Base-by-base conservation (phyloP, 1,140 invertebrate species). In the Frieseomelitta varia region DNA sequence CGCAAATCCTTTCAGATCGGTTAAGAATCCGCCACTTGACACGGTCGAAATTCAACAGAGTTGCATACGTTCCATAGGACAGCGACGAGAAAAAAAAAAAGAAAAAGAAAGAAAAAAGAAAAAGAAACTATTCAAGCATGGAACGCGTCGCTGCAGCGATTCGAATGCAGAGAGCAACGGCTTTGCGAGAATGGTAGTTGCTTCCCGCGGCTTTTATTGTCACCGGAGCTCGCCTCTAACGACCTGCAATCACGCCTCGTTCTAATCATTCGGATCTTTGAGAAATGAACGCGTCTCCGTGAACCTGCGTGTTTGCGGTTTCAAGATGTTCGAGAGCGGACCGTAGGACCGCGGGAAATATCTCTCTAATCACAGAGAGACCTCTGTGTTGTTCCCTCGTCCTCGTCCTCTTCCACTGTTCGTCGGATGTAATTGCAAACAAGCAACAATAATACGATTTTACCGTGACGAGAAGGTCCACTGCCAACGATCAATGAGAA, bases 281-380 rank as follows among this genome's bases (percentile, higher is more conserved):
- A 51, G 61, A 82, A 82, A 55, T 68, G 30, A 76, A 82, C 80
- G 56, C 58, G 80, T 67, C 34, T 63, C 61, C 58, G 56, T n/a
- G 30, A 30, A 82, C 63, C 68, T 82, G 68, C 30, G 73, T 82
- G 76, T 82, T 82, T 73, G 53, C 53, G 58, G 80, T 82, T 82
- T 82, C 34, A 76, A 76, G 72, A 76, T 51, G 30, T 65, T 68
- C 61, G 15, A 56, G 58, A 68, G 6, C 17, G 6, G 12, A n/a
- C 61, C 17, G 30, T 39, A 24, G 30, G 55, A 34, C 39, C 8
- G 14, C 24, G 30, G 61, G 56, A 55, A 24, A n/a, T n/a, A n/a
- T n/a, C 30, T 61, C 80, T 82, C 53, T 82, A 68, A 76, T 82
- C 73, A 76, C 51, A 68, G 63, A 51, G 63, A 51, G 80, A 68